Evolutionary conservation across 2,888 invertebrate genomes (phyloP).

Genomic region (Spialia ferax): DNA sequence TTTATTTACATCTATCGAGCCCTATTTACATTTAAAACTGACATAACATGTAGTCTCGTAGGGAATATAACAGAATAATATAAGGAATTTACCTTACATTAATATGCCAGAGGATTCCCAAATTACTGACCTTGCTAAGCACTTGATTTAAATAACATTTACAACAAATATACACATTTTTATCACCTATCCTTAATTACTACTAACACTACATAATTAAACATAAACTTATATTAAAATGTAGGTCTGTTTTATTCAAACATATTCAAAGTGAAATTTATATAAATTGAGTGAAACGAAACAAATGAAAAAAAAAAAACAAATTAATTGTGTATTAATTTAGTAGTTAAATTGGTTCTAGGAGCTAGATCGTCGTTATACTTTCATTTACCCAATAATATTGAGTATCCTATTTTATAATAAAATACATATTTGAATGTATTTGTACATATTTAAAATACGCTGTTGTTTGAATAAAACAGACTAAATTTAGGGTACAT

Average conservation of each 20-base stretch:
- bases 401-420: too few relatives aligned
- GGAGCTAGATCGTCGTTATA: too few relatives aligned
- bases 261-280: too few relatives aligned
- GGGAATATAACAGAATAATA: neutral
- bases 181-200: constrained; percentile 48
- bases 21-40: neutral
- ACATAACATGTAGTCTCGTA: neutral
- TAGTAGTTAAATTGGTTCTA: too few relatives aligned
- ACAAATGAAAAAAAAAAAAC: too few relatives aligned
- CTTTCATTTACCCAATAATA: too few relatives aligned
- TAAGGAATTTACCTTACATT: neutral
- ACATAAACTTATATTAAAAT: constrained; percentile 59
- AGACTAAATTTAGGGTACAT: constrained; percentile 57
- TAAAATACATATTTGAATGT: neutral
- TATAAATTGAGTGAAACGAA: too few relatives aligned
- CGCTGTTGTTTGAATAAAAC: constrained; percentile 60
- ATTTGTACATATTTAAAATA: constrained; percentile 7
- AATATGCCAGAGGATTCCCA: neutral
- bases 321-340: too few relatives aligned
- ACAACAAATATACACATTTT: constrained; percentile 51
- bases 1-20: constrained; percentile 35
- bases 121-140: constrained; percentile 36
- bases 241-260: constrained; percentile 65
- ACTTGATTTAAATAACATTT: constrained; percentile 43
- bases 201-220: constrained; percentile 55